Evolutionary conservation across 2,797 vertebrate genomes (phyloP), one percentile per base, ranked within the genome.

Genomic region (Botia kubotai): DNA sequence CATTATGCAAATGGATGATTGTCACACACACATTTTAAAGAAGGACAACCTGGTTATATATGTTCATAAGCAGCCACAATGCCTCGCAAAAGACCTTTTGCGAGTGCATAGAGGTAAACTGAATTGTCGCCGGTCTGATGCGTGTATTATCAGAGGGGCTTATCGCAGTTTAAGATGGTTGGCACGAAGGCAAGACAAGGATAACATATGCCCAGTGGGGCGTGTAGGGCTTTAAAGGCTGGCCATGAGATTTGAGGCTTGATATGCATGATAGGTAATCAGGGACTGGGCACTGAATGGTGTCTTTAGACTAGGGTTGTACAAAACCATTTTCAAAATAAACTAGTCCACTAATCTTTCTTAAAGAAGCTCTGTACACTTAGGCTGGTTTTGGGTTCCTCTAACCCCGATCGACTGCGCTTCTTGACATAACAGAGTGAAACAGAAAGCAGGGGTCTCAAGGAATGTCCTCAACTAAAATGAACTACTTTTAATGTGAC

Each of bases 1-100:
- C 87, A 88, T 90, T 89, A 92, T 72, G 75, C 75, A 88, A 89
- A 90, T 88, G 85, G 86, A 80, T 72, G 79, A 72, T 71, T 69
- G 16, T 60, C 39, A 4, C 76, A 62, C n/a, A 0, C 46, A 36
- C 39, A 33, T 14, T 26, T 26, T 21, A 52, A 78, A 50, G 69
- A 33, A 53, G 67, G 13, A 36, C 33, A 72, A 66, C 77, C 62
- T 12, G 73, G 67, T 55, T 67, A 26, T 23, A 46, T 52, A 48
- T 10, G 43, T 48, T 53, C 75, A 75, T 10, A 60, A 33, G 19
- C 19, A 4, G 1, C 33, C 16, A 50, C 67, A 48, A 75, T 21
- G 60, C 55, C 70, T 21, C 52, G 19, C 10, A 36, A 50, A 29
- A 19, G 55, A n/a, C 6, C 16, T 66, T 66, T 26, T 8, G 11